Conservation (phyloP, 2,797 vertebrate species). For the Enteromius mattozi region DNA sequence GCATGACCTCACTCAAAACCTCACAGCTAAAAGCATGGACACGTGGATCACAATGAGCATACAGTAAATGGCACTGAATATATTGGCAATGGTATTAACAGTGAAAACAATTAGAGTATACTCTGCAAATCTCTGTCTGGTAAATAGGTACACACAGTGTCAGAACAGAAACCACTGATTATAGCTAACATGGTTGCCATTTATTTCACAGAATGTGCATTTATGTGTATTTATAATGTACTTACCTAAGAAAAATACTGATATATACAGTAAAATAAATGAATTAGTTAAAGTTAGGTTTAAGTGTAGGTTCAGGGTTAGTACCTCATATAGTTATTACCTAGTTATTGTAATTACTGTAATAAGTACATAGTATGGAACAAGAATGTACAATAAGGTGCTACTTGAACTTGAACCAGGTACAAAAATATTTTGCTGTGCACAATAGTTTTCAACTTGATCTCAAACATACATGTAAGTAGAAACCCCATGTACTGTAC, state of each 20-base stretch:
- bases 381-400: not conserved
- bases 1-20: constrained; percentile 28
- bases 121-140: not conserved
- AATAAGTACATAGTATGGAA: not conserved
- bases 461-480: not conserved
- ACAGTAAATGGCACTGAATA: constrained; percentile 2
- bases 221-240: not conserved
- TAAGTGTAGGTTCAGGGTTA: not conserved
- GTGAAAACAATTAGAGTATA: constrained; percentile 12
- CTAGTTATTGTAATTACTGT: not conserved
- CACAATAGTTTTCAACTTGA: not conserved
- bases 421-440: not conserved
- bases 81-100: constrained; percentile 31
- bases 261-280: not conserved
- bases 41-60: constrained; percentile 10
- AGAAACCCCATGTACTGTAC: not conserved
- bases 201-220: not conserved
- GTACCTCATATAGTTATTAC: not conserved
- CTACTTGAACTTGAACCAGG: not conserved
- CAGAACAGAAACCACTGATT: not conserved
- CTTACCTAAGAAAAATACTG: not conserved
- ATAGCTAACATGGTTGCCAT: not conserved
- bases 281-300: not conserved
- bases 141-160: not conserved
- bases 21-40: constrained; percentile 43